phyloP scores from a whole-genome alignment of 1,140 invertebrate species.

The Argopecten irradians region DNA sequence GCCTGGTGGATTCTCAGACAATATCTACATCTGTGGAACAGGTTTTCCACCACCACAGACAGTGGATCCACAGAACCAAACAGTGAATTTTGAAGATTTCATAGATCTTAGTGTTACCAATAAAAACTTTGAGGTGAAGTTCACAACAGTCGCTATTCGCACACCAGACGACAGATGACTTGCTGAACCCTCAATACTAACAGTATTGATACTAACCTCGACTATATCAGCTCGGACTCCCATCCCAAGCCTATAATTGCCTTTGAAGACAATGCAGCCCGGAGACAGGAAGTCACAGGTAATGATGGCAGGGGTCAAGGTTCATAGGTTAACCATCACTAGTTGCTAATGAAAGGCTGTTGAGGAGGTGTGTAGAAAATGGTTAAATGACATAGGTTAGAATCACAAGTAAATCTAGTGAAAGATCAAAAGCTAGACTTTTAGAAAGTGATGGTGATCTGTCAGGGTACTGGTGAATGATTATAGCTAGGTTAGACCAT shows the following conservation, averaged over 20 bases:
- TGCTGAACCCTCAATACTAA: conserved; percentile 67
- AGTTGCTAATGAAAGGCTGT: too few species aligned
- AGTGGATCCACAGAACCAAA: conserved; percentile 28
- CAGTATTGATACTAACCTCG: conserved; percentile 53
- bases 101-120: conserved; percentile 64
- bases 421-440: neutral
- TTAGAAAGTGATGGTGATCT: neutral
- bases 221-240: conserved; percentile 50
- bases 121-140: conserved; percentile 52
- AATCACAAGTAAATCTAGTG: too few species aligned
- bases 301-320: conserved; percentile 24
- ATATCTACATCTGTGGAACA: conserved; percentile 35
- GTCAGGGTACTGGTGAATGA: neutral
- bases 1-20: conserved; percentile 48
- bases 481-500: neutral
- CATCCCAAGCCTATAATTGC: conserved; percentile 65
- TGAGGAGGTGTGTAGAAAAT: too few species aligned
- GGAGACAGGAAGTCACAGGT: conserved; percentile 70
- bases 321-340: neutral
- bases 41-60: conserved; percentile 26
- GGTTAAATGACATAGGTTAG: too few species aligned
- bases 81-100: conserved; percentile 65
- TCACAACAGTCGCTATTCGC: conserved; percentile 34
- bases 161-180: conserved; percentile 57
- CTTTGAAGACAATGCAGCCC: conserved; percentile 70